A percentile compares a stretch with the other conserved stretches of the same genome.
Conservation (phyloP, 2,888 invertebrate genomes). For the Heliconius ismenius region DNA sequence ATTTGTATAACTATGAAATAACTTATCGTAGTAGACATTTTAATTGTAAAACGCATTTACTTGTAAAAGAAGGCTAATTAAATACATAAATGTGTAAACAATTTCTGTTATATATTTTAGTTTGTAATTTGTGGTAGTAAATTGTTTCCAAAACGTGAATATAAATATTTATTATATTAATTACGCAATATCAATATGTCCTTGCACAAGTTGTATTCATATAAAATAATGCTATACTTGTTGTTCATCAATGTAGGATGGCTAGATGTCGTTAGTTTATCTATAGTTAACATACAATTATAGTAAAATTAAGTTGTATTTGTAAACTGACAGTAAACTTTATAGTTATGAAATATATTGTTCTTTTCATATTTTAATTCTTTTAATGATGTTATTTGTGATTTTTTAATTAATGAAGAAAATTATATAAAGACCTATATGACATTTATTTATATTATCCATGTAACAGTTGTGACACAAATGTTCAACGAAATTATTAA, state of each 20-base stretch:
- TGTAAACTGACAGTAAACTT: constrained; percentile 35
- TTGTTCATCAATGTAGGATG: constrained; percentile 16
- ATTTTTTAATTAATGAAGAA: neutral
- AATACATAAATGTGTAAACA: neutral
- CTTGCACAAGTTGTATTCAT: constrained; percentile 30
- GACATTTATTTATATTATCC: neutral
- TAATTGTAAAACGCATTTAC: constrained; percentile 9
- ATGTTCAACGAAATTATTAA: too few relatives aligned
- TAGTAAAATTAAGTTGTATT: constrained; percentile 11
- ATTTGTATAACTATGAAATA: neutral
- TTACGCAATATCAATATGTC: neutral
- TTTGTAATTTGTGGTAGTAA: neutral
- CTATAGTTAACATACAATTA: neutral
- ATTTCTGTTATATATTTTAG: neutral
- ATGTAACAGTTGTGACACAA: too few relatives aligned
- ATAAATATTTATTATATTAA: neutral
- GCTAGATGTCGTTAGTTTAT: constrained; percentile 5
- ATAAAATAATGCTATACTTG: neutral
- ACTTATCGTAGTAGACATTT: neutral
- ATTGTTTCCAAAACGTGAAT: neutral
- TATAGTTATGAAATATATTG: constrained; percentile 23
- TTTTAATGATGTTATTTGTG: neutral
- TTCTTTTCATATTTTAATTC: constrained; percentile 6
- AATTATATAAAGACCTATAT: neutral
- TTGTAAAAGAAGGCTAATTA: neutral